Percentiles rank a stretch among this genome's conserved stretches.
phyloP scores from a whole-genome alignment of 2,888 invertebrate genomes.

The Acanthococcus lagerstroemiae region DNA sequence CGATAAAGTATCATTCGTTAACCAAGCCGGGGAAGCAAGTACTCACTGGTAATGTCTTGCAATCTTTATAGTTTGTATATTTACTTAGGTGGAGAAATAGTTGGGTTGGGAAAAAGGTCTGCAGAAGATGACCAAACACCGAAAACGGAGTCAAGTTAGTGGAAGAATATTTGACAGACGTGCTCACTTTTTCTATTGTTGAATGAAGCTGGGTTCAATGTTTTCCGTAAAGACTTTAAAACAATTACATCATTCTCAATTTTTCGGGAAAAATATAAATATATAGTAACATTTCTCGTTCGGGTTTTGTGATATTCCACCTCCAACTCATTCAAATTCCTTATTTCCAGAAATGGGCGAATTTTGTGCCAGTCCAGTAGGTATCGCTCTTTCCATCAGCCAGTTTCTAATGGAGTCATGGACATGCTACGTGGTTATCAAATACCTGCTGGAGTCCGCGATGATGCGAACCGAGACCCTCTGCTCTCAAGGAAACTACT shows the following conservation, averaged over 20 bases:
- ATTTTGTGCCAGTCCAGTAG: slow-evolving; percentile 26
- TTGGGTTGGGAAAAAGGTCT: no score
- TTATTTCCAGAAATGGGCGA: background rate
- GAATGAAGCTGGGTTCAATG: no score
- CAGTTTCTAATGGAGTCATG: slow-evolving; percentile 30
- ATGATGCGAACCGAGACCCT: slow-evolving; percentile 16
- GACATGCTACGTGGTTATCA: slow-evolving; percentile 28
- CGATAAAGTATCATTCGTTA: slow-evolving; percentile 9
- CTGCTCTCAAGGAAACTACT: slow-evolving; percentile 33
- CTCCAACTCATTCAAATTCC: background rate
- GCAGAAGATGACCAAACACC: no score
- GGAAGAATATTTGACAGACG: no score
- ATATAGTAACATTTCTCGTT: no score
- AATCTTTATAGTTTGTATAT: no score
- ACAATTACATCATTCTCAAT: no score
- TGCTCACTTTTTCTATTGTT: no score
- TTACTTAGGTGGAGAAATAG: no score
- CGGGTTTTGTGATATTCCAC: background rate
- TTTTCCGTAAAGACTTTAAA: no score
- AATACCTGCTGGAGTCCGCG: slow-evolving; percentile 27
- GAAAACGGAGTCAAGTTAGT: no score
- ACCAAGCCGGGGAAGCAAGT: background rate
- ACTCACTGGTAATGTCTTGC: no score
- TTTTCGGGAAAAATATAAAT: background rate
- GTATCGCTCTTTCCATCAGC: slow-evolving; percentile 7